Percentiles rank a stretch among this genome's conserved stretches.
These are phyloP conservation scores for Bembecia ichneumoniformis DNA, from an alignment of 2,888 invertebrate genomes.

Conservation along the genomic window DNA sequence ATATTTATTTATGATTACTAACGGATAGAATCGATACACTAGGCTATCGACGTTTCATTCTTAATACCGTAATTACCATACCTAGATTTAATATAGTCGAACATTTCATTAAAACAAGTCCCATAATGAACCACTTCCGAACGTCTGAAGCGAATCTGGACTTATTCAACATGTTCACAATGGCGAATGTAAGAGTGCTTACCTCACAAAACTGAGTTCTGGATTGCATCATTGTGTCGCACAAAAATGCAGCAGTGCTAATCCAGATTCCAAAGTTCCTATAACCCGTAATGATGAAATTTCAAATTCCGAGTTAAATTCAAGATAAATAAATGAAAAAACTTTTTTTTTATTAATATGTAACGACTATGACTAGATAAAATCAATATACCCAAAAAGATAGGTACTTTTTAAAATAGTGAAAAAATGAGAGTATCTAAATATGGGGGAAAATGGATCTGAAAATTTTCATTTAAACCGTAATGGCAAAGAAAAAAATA, in stretches of 20 bases:
- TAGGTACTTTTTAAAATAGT: too few relatives aligned
- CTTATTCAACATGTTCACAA: slow-evolving; percentile 58
- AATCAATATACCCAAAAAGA: too few relatives aligned
- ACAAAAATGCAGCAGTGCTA: slow-evolving; percentile 60
- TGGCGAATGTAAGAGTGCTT: slow-evolving; percentile 38
- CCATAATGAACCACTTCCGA: slow-evolving; percentile 42
- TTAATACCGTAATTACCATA: too few relatives aligned
- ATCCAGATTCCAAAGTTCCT: slow-evolving; percentile 36
- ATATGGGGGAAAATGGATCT: too few relatives aligned
- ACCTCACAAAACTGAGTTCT: slow-evolving; percentile 48
- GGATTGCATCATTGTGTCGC: slow-evolving; percentile 61
- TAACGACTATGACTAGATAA: too few relatives aligned
- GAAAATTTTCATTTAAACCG: too few relatives aligned
- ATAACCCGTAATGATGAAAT: not conserved
- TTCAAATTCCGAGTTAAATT: not conserved
- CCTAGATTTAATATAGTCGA: not conserved
- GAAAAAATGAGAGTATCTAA: too few relatives aligned
- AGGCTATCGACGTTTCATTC: too few relatives aligned
- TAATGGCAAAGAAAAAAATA: too few relatives aligned
- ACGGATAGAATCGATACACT: too few relatives aligned
- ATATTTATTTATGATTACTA: too few relatives aligned
- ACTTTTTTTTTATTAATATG: too few relatives aligned
- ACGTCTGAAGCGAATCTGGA: slow-evolving; percentile 34
- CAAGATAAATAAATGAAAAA: not conserved
- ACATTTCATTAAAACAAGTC: slow-evolving; percentile 2